Evolutionary conservation across 2,888 invertebrate species (phyloP).

Genomic region (Leptopterna dolabrata): DNA sequence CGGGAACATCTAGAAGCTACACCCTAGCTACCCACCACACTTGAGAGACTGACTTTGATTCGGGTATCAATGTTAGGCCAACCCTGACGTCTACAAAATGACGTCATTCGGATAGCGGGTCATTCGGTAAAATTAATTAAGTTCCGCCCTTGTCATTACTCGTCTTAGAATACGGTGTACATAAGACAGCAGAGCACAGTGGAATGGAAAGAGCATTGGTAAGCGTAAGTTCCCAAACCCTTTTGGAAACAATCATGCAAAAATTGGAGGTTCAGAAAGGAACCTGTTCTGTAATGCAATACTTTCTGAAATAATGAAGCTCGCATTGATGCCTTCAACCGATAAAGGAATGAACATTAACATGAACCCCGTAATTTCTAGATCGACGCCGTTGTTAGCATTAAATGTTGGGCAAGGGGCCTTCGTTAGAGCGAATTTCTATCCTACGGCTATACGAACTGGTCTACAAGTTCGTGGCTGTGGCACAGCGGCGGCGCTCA

Average conservation of each 20-base stretch:
- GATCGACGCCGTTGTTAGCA: slow-evolving; percentile 44
- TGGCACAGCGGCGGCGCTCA: background rate
- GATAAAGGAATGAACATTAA: slow-evolving; percentile 41
- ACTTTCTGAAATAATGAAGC: slow-evolving; percentile 36
- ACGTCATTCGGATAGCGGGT: no score
- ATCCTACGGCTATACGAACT: slow-evolving; percentile 26
- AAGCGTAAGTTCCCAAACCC: background rate
- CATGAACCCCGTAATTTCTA: slow-evolving; percentile 31
- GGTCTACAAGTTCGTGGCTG: slow-evolving; percentile 9
- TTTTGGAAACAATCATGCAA: background rate
- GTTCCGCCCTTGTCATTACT: no score
- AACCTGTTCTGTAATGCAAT: slow-evolving; percentile 13
- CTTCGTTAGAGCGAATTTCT: slow-evolving; percentile 39
- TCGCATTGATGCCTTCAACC: background rate
- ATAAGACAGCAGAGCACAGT: no score
- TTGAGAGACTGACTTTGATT: no score
- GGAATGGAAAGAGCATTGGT: no score
- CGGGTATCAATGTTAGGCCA: no score
- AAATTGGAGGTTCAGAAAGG: background rate
- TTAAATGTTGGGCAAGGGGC: slow-evolving; percentile 31
- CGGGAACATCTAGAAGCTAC: no score
- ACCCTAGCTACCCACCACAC: no score
- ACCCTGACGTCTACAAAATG: no score
- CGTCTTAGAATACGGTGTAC: no score
- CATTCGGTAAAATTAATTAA: no score